Percentiles rank a stretch among this genome's conserved stretches.
phyloP scores from a whole-genome alignment of 2,888 invertebrate species.

The Pyrrhosoma nymphula region DNA sequence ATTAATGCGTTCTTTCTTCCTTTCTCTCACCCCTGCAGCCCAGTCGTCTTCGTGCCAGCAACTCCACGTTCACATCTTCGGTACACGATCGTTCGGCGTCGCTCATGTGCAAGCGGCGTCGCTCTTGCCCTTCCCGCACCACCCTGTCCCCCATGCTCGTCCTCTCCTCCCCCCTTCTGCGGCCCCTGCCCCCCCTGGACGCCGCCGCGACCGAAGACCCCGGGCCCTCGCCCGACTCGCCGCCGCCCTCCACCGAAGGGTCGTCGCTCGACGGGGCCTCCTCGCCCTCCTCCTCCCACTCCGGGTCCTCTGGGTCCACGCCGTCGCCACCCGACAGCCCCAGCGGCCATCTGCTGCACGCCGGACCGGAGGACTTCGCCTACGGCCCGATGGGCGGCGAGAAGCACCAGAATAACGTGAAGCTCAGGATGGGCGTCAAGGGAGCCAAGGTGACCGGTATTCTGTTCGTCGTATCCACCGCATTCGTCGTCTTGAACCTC shows the following conservation, averaged over 20 bases:
- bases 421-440: slow-evolving; percentile 74
- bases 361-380: slow-evolving; percentile 71
- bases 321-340: slow-evolving; percentile 74
- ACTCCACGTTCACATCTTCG: neutral
- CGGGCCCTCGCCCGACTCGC: neutral
- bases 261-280: neutral
- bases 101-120: neutral
- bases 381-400: slow-evolving; percentile 70
- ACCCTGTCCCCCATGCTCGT: neutral
- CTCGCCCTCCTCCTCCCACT: slow-evolving; percentile 70
- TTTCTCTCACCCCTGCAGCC: neutral
- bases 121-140: neutral
- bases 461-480: slow-evolving; percentile 89
- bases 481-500: slow-evolving; percentile 88
- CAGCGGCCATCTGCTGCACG: slow-evolving; percentile 73
- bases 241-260: neutral
- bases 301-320: slow-evolving; percentile 77
- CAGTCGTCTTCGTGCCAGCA: neutral
- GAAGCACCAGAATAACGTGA: neutral
- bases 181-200: neutral
- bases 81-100: neutral
- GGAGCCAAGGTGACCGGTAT: slow-evolving; percentile 87
- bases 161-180: neutral
- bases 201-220: neutral
- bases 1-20: too few species aligned